Evolutionary conservation across 2,888 invertebrate genomes (phyloP), one percentile per base, ranked within the genome.

Genomic region (Xanthia togata): DNA sequence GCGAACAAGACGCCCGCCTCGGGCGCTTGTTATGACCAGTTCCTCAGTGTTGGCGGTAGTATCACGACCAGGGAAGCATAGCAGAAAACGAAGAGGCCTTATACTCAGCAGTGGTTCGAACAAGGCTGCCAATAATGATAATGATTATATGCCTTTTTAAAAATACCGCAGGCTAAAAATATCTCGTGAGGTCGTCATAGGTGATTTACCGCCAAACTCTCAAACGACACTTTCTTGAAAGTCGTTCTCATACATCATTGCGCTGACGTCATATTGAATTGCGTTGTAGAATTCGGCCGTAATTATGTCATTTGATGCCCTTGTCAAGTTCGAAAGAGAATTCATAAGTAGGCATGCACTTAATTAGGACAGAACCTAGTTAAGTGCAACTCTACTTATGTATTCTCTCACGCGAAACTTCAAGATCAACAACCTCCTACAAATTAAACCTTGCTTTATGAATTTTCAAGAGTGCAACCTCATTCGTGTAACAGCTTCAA

Each of bases 401-500:
- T 47, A 57, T 31, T 31, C 11, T 38, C 26, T 26, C 20, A 26
- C 17, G 35, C 12, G 1, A 55, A 53, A 57, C 31, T 4, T 57
- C 4, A 55, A 55, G 20, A 57, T 69, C 50, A 78, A 57, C 11
- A 47, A 78, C 57, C 67, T 41, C 62, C 23, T 23, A 47, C 35
- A 35, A 70, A 62, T 38, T 35, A 55, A 70, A 57, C 35, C 9
- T 59, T 17, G 31, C n/a, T 35, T 20, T 47, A 68, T 62, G 23
- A 71, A 68, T 68, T 50, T n/a, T 55, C 55, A 44, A 71, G 41
- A 68, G 50, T 59, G n/a, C 70, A 78, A 78, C 65, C 74, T 64
- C 74, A 81, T 81, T 81, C 41, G 57, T 68, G 26, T 69, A 73
- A 70, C 64, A 35, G 31, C 75, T 81, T 55, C 55, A 74, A 73